Percentiles rank a stretch among this genome's conserved stretches.
phyloP scores from a whole-genome alignment of 2,113 vertebrate species.

The Lanius collurio region DNA sequence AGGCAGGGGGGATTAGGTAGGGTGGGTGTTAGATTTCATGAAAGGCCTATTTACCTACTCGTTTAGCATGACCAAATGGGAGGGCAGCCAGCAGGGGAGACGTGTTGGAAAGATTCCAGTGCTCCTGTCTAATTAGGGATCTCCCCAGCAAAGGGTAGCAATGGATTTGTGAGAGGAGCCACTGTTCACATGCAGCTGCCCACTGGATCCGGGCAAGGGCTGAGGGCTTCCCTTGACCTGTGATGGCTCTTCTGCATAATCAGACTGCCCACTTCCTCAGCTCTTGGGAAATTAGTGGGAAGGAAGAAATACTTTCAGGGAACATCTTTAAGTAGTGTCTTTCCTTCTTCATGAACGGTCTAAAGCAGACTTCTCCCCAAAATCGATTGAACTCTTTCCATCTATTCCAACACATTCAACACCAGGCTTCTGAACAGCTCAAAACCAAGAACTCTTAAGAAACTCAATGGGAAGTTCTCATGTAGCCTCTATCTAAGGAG shows the following conservation, averaged over 20 bases:
- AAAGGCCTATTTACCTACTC: slow-evolving; percentile 71
- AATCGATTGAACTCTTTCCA: neutral
- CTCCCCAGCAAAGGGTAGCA: slow-evolving; percentile 16
- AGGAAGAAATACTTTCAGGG: neutral
- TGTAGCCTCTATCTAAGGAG: neutral
- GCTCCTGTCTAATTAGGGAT: slow-evolving; percentile 54
- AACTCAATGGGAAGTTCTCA: neutral
- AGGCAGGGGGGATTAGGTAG: slow-evolving; percentile 59
- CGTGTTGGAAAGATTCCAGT: slow-evolving; percentile 41
- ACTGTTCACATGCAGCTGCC: neutral
- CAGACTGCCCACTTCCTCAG: neutral
- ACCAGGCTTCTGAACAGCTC: neutral
- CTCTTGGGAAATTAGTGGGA: neutral
- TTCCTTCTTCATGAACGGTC: neutral
- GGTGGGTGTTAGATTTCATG: slow-evolving; percentile 69
- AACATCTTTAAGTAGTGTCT: neutral
- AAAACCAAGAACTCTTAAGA: neutral
- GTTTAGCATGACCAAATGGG: slow-evolving; percentile 66
- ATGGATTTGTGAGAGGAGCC: neutral
- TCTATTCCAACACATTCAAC: neutral
- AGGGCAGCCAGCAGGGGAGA: slow-evolving; percentile 62
- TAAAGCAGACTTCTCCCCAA: neutral
- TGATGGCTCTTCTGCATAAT: neutral
- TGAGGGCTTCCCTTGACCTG: neutral
- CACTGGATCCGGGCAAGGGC: neutral